phyloP scores from a whole-genome alignment of 2,113 vertebrate species.

The Cinclus cinclus region DNA sequence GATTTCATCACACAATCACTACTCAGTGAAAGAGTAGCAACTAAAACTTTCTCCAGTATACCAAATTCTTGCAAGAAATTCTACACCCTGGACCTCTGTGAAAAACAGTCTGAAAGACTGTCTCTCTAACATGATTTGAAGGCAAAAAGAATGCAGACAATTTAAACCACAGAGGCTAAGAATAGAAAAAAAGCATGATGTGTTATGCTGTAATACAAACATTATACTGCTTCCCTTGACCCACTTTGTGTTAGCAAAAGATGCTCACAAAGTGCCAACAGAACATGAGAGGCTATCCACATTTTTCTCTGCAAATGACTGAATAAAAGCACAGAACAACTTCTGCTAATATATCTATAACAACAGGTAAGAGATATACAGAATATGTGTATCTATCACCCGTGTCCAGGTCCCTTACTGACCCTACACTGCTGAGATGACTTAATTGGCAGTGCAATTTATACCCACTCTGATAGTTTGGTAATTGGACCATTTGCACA shows the following conservation, averaged over 20 bases:
- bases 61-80: not conserved
- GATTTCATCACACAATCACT: not conserved
- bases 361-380: not conserved
- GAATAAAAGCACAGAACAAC: not conserved
- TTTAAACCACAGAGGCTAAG: not conserved
- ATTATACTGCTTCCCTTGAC: not conserved
- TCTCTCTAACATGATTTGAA: not conserved
- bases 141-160: not conserved
- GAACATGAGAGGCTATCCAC: not conserved
- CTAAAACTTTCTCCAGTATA: not conserved
- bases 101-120: not conserved
- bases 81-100: not conserved
- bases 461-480: not conserved
- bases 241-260: not conserved
- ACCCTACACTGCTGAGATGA: not conserved
- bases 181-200: not conserved
- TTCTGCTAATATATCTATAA: not conserved
- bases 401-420: not conserved
- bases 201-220: not conserved
- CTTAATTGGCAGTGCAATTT: not conserved
- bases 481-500: not conserved
- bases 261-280: not conserved
- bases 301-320: not conserved
- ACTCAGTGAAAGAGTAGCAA: not conserved
- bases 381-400: not conserved